Conservation (phyloP, 2,113 vertebrate genomes). For the Chrysochloris asiatica region DNA sequence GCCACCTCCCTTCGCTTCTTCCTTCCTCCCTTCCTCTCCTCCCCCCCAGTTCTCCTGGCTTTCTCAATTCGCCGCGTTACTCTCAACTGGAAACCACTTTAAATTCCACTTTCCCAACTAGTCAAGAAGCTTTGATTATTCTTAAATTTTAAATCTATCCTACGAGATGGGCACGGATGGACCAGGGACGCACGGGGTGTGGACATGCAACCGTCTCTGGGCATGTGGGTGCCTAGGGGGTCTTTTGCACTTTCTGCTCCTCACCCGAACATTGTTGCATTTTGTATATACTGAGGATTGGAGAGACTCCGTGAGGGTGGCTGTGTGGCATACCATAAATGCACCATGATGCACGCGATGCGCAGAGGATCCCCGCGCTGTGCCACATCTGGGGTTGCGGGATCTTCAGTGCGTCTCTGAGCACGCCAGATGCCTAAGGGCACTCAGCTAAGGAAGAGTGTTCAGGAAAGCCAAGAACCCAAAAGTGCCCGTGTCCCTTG, state of each 20-base stretch:
- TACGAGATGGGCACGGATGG: not conserved
- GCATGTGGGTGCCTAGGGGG: not conserved
- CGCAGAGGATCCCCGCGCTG: not conserved
- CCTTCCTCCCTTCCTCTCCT: not conserved
- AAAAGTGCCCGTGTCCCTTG: not conserved
- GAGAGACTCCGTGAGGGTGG: not conserved
- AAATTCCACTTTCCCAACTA: conserved; percentile 56
- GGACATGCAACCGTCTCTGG: not conserved
- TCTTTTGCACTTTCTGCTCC: conserved; percentile 42
- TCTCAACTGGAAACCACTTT: conserved; percentile 26
- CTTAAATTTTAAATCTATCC: not conserved
- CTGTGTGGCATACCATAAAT: not conserved
- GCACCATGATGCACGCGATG: not conserved
- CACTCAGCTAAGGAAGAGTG: not conserved
- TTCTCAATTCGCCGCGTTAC: not conserved
- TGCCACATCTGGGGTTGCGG: not conserved
- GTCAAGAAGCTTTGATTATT: not conserved
- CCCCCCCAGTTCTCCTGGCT: not conserved
- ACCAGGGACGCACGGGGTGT: not conserved
- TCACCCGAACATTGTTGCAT: not conserved
- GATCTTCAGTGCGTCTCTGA: not conserved
- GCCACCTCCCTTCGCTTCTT: conserved; percentile 9
- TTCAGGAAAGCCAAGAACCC: not conserved
- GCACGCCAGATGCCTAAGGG: not conserved
- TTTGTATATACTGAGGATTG: not conserved